Conservation (phyloP, 2,797 vertebrate species). For the Xerus rutilus region DNA sequence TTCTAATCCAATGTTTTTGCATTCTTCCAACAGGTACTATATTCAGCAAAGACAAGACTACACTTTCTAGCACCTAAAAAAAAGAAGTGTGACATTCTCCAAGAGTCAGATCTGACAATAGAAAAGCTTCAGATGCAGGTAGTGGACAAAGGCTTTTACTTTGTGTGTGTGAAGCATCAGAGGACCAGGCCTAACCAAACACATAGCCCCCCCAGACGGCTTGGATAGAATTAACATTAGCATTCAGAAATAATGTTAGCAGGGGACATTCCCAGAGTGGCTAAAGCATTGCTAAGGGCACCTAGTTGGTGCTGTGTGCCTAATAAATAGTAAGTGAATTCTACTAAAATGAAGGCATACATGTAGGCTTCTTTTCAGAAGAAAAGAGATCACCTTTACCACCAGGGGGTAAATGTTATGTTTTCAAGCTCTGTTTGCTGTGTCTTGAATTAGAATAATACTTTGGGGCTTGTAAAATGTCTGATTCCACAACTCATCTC, state of each 20-base stretch:
- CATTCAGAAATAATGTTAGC: slow-evolving; percentile 23
- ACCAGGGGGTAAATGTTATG: slow-evolving; percentile 61
- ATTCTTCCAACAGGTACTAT: slow-evolving; percentile 54
- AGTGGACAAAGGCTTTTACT: slow-evolving; percentile 59
- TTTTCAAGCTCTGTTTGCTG: slow-evolving; percentile 75
- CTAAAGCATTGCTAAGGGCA: not conserved
- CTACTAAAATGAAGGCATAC: slow-evolving; percentile 55
- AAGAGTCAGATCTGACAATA: slow-evolving; percentile 72
- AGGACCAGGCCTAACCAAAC: not conserved
- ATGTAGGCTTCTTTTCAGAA: slow-evolving; percentile 21
- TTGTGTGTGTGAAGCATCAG: slow-evolving; percentile 33
- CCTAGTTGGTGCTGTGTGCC: not conserved
- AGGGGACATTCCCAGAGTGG: not conserved
- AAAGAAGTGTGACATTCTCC: slow-evolving; percentile 76
- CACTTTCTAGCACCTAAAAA: slow-evolving; percentile 70
- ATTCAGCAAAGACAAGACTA: slow-evolving; percentile 75
- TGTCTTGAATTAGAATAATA: slow-evolving; percentile 59
- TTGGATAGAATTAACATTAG: not conserved
- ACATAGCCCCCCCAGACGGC: not conserved
- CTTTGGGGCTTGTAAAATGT: not conserved
- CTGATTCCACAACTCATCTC: not conserved
- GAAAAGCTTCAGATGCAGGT: slow-evolving; percentile 82
- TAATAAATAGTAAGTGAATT: slow-evolving; percentile 63
- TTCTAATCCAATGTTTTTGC: slow-evolving; percentile 62
- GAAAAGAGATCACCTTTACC: slow-evolving; percentile 41